Evolutionary conservation across 2,797 vertebrate genomes (phyloP), one percentile per base, ranked within the genome.

Genomic region (Xenentodon cancila): DNA sequence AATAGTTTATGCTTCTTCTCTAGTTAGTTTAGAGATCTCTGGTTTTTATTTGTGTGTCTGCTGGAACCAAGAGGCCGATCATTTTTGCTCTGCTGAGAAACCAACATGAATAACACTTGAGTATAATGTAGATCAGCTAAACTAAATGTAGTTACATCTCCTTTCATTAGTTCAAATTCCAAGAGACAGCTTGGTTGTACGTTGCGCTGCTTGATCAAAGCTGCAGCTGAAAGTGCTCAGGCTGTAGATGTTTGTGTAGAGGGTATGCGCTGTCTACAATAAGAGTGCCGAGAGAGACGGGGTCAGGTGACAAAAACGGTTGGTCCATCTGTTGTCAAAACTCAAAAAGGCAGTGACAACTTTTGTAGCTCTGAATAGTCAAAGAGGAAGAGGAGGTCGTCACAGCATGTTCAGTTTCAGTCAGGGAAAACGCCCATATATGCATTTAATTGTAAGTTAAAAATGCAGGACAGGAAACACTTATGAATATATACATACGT

Each of bases 321-420:
- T 91, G 78, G 82, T 54, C 85, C 92, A 93, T 91, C 91, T 93
- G 93, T 89, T 90, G 74, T 77, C 66, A 84, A 51, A 78, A 79
- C 85, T 92, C 90, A 91, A 84, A 81, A 71, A 86, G 69, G 60
- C 79, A 66, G 56, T n/a, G 83, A 86, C 82, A 86, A 51, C 76
- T 81, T 83, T 66, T 74, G 82, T 79, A 17, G 54, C 61, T 15
- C 16, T 80, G 78, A 80, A 75, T 67, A 42, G 71, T 68, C 30
- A 4, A 15, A 57, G 60, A 60, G 37, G 68, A 57, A 62, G 32
- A 54, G 18, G 32, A 54, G 18, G 55, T 30, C 16, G 25, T 27
- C 49, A 9, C 44, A 43, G 59, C 56, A 22, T 4, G 16, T 37
- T 27, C 40, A 30, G 32, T 53, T 48, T 66, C 43, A 6, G 6